Evolutionary conservation across 2,797 vertebrate species (phyloP).

Genomic region (Melanotaenia parkinsoni): DNA sequence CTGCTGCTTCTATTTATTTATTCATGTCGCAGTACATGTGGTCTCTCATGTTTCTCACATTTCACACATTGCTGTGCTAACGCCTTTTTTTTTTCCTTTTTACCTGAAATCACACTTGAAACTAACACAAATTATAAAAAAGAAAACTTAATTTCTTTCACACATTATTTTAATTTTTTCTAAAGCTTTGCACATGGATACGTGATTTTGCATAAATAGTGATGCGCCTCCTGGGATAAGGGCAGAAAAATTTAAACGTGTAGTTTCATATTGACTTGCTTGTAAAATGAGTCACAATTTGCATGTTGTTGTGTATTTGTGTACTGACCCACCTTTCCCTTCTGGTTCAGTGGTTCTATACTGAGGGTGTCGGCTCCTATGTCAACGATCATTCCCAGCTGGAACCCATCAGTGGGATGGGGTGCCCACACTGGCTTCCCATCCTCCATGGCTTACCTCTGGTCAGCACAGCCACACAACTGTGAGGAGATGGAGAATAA

Average conservation of each 20-base stretch:
- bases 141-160: background rate
- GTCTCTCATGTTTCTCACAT: slow-evolving; percentile 72
- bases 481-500: slow-evolving; percentile 39
- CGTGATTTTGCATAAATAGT: background rate
- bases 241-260: background rate
- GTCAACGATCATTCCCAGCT: slow-evolving; percentile 95
- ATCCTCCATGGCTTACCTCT: slow-evolving; percentile 90
- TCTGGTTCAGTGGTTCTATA: slow-evolving; percentile 92
- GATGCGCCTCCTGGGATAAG: background rate
- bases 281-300: slow-evolving; percentile 3
- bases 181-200: background rate
- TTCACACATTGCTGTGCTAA: slow-evolving; percentile 54
- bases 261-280: background rate
- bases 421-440: slow-evolving; percentile 99
- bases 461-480: slow-evolving; percentile 64
- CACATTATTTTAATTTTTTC: background rate
- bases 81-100: slow-evolving; percentile 17
- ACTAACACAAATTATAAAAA: background rate
- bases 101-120: slow-evolving; percentile 30
- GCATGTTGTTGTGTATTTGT: slow-evolving; percentile 3
- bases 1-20: slow-evolving; percentile 81
- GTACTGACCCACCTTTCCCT: slow-evolving; percentile 90
- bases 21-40: slow-evolving; percentile 72
- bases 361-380: slow-evolving; percentile 94
- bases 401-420: slow-evolving; percentile 96